Evolutionary conservation across 2,888 invertebrate genomes (phyloP).

Genomic region (Euclidia mi): DNA sequence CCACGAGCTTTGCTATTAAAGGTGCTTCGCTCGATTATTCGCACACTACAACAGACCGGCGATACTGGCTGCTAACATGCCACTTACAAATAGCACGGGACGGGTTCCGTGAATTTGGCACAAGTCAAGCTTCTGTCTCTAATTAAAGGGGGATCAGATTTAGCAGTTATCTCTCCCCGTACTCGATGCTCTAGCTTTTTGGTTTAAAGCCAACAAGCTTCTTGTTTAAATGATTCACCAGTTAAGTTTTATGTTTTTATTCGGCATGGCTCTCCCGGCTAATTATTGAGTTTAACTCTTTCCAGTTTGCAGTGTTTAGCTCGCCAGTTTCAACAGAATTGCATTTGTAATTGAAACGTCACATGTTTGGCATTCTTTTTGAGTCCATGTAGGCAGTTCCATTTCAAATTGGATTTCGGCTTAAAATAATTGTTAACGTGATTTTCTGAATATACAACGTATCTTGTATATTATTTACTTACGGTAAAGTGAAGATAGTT

Average conservation of each 20-base stretch:
- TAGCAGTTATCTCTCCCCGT: conserved; percentile 63
- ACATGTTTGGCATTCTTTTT: conserved; percentile 26
- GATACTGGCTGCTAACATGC: conserved; percentile 34
- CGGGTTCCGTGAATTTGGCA: conserved; percentile 66
- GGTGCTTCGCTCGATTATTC: conserved; percentile 11
- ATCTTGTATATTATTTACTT: not conserved
- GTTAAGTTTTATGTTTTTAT: conserved; percentile 76
- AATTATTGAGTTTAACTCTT: conserved; percentile 54
- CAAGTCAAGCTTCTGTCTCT: conserved; percentile 69
- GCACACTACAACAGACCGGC: conserved; percentile 17
- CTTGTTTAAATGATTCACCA: conserved; percentile 79
- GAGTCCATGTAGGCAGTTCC: conserved; percentile 18
- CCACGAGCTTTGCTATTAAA: conserved; percentile 7
- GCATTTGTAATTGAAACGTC: conserved; percentile 46
- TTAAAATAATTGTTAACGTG: conserved; percentile 32
- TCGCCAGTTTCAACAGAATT: conserved; percentile 21
- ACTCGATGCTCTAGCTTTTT: conserved; percentile 74
- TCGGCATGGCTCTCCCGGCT: conserved; percentile 42
- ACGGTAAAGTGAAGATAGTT: too few relatives aligned
- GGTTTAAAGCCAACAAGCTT: conserved; percentile 81
- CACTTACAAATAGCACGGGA: conserved; percentile 56
- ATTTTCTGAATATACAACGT: conserved; percentile 6
- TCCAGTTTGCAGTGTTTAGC: conserved; percentile 34
- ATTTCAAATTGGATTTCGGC: conserved; percentile 33
- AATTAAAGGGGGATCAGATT: conserved; percentile 84